Conservation (phyloP, 2,113 vertebrate species). For the Tapirus terrestris region DNA sequence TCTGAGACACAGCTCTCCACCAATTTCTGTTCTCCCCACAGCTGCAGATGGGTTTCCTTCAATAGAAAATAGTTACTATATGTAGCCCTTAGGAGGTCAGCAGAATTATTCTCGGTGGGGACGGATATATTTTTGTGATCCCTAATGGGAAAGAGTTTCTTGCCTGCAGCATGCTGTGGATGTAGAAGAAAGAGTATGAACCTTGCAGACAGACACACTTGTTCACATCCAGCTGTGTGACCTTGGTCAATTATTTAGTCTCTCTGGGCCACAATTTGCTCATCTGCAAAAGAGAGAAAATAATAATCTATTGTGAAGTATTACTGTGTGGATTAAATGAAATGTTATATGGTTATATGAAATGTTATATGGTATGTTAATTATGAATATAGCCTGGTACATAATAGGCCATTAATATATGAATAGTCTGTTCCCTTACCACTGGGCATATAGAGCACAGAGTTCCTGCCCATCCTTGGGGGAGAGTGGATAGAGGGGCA, state of each 20-base stretch:
- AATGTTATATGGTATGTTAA: neutral
- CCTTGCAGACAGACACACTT: neutral
- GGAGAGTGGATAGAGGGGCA: neutral
- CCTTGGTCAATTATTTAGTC: neutral
- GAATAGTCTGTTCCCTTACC: neutral
- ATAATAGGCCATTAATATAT: neutral
- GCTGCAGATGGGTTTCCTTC: neutral
- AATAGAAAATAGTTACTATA: neutral
- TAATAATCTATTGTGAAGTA: neutral
- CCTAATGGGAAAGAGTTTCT: neutral
- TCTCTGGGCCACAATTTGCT: neutral
- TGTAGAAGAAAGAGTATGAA: neutral
- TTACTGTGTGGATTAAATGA: neutral
- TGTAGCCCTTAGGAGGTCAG: neutral
- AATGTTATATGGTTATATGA: neutral
- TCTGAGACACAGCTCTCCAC: neutral
- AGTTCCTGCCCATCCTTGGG: neutral
- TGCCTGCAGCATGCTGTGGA: neutral
- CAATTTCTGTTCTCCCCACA: neutral
- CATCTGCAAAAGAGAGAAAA: neutral
- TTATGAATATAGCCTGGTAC: neutral
- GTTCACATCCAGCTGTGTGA: neutral
- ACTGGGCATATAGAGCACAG: neutral
- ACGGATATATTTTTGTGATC: neutral
- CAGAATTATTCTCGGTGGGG: neutral